Evolutionary conservation across 1,140 invertebrate species (phyloP).

Genomic region (Drosophila nigromelanica): DNA sequence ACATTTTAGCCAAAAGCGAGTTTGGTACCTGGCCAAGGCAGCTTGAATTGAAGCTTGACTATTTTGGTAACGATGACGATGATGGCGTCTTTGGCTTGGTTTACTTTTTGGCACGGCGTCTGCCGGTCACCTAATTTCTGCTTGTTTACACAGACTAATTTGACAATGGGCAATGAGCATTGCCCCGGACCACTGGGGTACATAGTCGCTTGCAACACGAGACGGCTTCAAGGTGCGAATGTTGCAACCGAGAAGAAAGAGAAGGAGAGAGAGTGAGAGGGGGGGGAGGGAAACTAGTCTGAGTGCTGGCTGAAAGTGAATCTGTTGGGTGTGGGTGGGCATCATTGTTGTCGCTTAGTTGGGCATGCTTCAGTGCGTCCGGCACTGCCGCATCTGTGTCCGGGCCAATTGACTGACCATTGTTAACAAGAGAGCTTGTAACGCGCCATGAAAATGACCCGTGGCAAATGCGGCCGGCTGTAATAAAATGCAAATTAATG

Average conservation of each 20-base stretch:
- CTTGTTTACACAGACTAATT: slow-evolving; percentile 72
- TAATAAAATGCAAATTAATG: slow-evolving; percentile 82
- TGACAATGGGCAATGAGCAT: slow-evolving; percentile 64
- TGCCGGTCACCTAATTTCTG: slow-evolving; percentile 67
- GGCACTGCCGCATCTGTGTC: slow-evolving; percentile 52
- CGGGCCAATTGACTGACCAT: slow-evolving; percentile 72
- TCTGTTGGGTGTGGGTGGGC: slow-evolving; percentile 35
- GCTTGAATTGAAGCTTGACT: slow-evolving; percentile 30
- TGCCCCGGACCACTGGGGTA: slow-evolving; percentile 8
- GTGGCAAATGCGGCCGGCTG: slow-evolving; percentile 71
- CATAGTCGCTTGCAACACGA: slow-evolving; percentile 60
- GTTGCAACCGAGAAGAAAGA: slow-evolving; percentile 56
- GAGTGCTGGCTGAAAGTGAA: slow-evolving; percentile 13
- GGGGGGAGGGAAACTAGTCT: slow-evolving; percentile 9
- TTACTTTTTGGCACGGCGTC: slow-evolving; percentile 43
- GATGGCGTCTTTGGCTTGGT: slow-evolving; percentile 69
- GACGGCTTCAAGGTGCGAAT: slow-evolving; percentile 55
- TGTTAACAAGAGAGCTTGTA: slow-evolving; percentile 69
- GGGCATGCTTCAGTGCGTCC: slow-evolving; percentile 62
- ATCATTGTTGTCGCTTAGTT: slow-evolving; percentile 80
- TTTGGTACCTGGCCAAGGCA: slow-evolving; percentile 10
- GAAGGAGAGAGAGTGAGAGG: slow-evolving; percentile 16
- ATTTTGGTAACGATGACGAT: slow-evolving; percentile 13
- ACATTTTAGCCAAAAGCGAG: slow-evolving; percentile 34
- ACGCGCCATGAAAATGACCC: slow-evolving; percentile 76